These are phyloP conservation scores for Turnix velox DNA, from an alignment of 2,113 vertebrate species.

Conservation along the genomic window DNA sequence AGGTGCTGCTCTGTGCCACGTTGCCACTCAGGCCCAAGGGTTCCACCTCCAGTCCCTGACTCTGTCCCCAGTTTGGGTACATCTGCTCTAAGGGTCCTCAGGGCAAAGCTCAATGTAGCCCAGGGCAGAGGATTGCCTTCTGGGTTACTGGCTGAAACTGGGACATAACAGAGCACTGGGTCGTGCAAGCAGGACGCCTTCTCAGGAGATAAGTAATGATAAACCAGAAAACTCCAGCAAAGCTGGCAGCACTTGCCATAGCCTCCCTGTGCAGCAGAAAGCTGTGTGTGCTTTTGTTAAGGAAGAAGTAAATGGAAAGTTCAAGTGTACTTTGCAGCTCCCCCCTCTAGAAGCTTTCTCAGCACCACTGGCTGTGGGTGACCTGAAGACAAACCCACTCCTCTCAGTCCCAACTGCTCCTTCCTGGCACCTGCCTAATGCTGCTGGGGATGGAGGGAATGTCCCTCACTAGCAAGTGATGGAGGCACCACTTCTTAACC, in stretches of 20 bases:
- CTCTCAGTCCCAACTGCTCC: not conserved
- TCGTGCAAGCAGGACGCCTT: not conserved
- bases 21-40: not conserved
- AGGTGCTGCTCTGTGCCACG: not conserved
- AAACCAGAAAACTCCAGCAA: not conserved
- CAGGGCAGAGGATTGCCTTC: fast-evolving
- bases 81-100: fast-evolving
- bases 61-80: not conserved
- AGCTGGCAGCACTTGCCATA: not conserved
- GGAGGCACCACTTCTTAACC: not conserved
- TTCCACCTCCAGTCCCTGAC: not conserved
- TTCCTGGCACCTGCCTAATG: not conserved
- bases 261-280: not conserved
- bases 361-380: not conserved
- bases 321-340: not conserved
- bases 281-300: not conserved
- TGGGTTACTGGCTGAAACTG: not conserved
- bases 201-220: not conserved
- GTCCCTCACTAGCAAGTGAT: not conserved
- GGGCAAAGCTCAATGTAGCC: not conserved
- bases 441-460: not conserved
- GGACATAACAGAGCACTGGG: not conserved
- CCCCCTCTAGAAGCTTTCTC: not conserved
- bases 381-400: not conserved
- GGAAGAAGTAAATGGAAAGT: not conserved